Evolutionary conservation across 2,797 vertebrate species (phyloP).

Genomic region (Hoplostethus atlanticus): DNA sequence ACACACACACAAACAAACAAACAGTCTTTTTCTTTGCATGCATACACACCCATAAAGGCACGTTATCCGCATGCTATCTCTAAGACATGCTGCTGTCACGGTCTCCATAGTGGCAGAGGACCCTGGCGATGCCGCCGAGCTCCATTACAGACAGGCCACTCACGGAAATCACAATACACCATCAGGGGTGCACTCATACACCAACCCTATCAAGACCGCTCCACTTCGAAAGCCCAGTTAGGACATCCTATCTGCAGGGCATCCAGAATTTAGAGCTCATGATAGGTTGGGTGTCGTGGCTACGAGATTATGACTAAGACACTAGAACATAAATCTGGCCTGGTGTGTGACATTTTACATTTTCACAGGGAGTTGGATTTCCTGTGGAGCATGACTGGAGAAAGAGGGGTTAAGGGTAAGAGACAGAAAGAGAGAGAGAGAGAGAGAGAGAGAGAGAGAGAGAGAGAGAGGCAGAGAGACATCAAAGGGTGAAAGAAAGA

Average conservation of each 20-base stretch:
- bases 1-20: constrained; percentile 5
- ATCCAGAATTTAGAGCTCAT: constrained; percentile 9
- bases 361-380: not conserved
- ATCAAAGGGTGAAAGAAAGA: not conserved
- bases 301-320: not conserved
- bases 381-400: not conserved
- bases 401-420: not conserved
- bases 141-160: constrained; percentile 62
- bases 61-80: constrained; percentile 62
- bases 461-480: not conserved
- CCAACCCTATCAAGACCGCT: constrained; percentile 26
- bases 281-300: constrained; percentile 8
- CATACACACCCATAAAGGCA: constrained; percentile 4
- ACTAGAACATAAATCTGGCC: not conserved
- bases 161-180: constrained; percentile 64
- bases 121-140: constrained; percentile 51
- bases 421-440: not conserved
- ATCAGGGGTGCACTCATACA: constrained; percentile 50
- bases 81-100: constrained; percentile 37
- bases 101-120: constrained; percentile 53
- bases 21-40: not conserved
- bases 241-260: constrained; percentile 25
- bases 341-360: not conserved
- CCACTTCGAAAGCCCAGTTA: constrained; percentile 34
- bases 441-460: not conserved